These are phyloP conservation scores for Endotricha flammealis DNA, from an alignment of 2,888 invertebrate species.

Conservation along the genomic window DNA sequence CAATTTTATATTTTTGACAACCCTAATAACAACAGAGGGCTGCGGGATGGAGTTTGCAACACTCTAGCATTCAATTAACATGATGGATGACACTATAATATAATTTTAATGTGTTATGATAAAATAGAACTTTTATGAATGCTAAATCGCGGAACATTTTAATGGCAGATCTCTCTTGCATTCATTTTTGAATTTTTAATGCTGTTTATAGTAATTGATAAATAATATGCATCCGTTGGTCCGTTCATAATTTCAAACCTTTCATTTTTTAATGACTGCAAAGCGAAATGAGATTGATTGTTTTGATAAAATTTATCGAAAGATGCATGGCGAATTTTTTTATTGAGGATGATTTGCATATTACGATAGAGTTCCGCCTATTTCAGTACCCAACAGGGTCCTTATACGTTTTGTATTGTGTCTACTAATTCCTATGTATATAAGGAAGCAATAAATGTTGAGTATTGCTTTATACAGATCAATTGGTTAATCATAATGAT, in stretches of 20 bases:
- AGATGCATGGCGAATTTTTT: constrained; percentile 12
- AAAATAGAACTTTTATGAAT: constrained; percentile 51
- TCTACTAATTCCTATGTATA: too few relatives aligned
- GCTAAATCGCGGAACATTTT: constrained; percentile 38
- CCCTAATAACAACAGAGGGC: constrained; percentile 10
- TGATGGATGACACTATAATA: constrained; percentile 71
- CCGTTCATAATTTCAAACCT: constrained; percentile 21
- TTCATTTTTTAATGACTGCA: constrained; percentile 25
- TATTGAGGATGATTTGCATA: constrained; percentile 2
- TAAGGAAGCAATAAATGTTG: too few relatives aligned
- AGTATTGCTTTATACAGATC: too few relatives aligned
- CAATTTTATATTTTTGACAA: constrained; percentile 5
- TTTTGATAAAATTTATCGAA: constrained; percentile 20
- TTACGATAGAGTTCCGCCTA: too few relatives aligned
- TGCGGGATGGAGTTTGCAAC: constrained; percentile 17
- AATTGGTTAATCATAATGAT: too few relatives aligned
- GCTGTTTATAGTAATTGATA: constrained; percentile 33
- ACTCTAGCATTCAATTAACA: constrained; percentile 62
- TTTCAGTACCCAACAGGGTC: too few relatives aligned
- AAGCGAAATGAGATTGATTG: constrained; percentile 27
- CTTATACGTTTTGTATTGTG: too few relatives aligned
- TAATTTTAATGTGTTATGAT: constrained; percentile 74
- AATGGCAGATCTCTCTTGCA: constrained; percentile 18
- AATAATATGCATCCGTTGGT: constrained; percentile 29
- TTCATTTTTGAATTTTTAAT: constrained; percentile 34